Percentiles rank a stretch among this genome's conserved stretches.
Conservation (phyloP, 2,113 vertebrate genomes). For the Erythrocercus mccallii region DNA sequence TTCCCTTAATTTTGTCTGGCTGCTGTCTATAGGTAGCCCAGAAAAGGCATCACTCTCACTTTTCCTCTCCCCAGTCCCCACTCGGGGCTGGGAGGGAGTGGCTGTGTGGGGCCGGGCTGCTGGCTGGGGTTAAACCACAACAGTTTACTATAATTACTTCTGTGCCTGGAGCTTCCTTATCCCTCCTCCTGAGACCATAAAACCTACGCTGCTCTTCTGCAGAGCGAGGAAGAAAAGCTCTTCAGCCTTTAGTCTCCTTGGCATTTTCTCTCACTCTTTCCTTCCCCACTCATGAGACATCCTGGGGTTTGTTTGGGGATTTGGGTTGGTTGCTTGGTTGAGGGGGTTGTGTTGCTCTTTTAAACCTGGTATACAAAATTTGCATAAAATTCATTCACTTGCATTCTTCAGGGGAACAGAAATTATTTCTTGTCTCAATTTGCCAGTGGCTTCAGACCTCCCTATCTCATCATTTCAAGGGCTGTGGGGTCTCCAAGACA, state of each 20-base stretch:
- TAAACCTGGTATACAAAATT: background rate
- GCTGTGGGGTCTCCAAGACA: background rate
- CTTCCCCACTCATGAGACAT: background rate
- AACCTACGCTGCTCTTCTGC: background rate
- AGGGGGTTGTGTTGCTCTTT: background rate
- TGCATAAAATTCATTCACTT: background rate
- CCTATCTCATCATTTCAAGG: background rate
- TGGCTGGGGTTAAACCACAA: background rate
- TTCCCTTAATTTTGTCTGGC: background rate
- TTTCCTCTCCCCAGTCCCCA: background rate
- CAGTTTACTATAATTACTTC: conserved; percentile 29
- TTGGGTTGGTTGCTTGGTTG: background rate
- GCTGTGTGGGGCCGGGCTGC: background rate
- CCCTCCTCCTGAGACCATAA: conserved; percentile 33
- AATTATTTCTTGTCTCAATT: background rate
- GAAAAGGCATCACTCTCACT: background rate
- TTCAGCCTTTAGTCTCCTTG: background rate
- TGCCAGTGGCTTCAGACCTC: background rate
- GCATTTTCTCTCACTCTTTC: background rate
- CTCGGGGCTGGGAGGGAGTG: background rate
- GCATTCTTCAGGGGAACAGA: background rate
- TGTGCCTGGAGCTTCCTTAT: background rate
- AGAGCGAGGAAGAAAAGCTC: conserved; percentile 20
- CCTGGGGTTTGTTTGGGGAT: background rate
- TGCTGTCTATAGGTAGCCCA: background rate